Percentiles rank a stretch among this genome's conserved stretches.
These are phyloP conservation scores for Habrosyne pyritoides DNA, from an alignment of 2,888 invertebrate species.

Conservation along the genomic window DNA sequence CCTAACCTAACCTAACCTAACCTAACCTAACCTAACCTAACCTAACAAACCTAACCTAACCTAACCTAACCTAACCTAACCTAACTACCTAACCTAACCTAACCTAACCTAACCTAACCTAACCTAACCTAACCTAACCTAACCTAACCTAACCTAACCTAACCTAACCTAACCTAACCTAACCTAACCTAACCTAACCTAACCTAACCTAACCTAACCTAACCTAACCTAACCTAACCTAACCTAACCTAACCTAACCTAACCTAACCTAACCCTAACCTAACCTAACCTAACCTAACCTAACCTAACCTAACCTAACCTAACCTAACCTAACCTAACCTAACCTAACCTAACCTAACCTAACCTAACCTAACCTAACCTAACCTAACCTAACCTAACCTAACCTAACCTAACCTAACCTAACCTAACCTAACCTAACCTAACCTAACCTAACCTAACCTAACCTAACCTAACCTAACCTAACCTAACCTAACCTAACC, in stretches of 20 bases:
- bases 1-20: slow-evolving; percentile 8
- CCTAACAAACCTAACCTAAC: slow-evolving; percentile 8
- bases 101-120: slow-evolving; percentile 8
- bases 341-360: slow-evolving; percentile 28
- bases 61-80: slow-evolving; percentile 8
- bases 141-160: slow-evolving; percentile 8
- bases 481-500: slow-evolving; percentile 11
- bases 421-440: slow-evolving; percentile 27
- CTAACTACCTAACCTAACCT: slow-evolving; percentile 8
- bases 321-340: slow-evolving; percentile 28
- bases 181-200: slow-evolving; percentile 5
- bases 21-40: slow-evolving; percentile 8
- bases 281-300: slow-evolving; percentile 28
- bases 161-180: slow-evolving; percentile 8
- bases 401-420: slow-evolving; percentile 24
- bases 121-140: slow-evolving; percentile 4
- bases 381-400: slow-evolving; percentile 28
- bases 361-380: slow-evolving; percentile 28
- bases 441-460: slow-evolving; percentile 27
- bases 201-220: neutral
- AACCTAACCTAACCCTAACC: slow-evolving; percentile 25
- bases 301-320: slow-evolving; percentile 28
- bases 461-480: slow-evolving; percentile 24
- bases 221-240: slow-evolving; percentile 2
- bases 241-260: slow-evolving; percentile 17